Conservation (phyloP, 2,797 vertebrate genomes). For the Bradypus variegatus region DNA sequence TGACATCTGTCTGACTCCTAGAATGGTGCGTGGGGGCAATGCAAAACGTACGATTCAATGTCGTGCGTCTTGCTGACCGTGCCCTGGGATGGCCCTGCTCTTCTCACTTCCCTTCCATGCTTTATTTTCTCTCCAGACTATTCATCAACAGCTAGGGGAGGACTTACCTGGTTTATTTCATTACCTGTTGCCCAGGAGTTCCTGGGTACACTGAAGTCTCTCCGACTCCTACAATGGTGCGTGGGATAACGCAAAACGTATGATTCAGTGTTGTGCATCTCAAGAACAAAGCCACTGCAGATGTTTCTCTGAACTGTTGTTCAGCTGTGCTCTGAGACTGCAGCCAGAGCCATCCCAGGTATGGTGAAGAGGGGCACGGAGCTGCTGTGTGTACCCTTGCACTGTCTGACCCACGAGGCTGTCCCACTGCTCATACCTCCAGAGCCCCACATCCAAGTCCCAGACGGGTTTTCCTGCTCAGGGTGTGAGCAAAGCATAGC, state of each 20-base stretch:
- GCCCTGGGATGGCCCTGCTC: background rate
- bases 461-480: background rate
- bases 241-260: background rate
- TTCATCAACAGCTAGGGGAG: background rate
- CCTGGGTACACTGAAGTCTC: background rate
- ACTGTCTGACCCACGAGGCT: background rate
- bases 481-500: background rate
- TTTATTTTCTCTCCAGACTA: background rate
- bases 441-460: background rate
- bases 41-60: background rate
- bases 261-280: background rate
- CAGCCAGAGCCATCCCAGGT: no score
- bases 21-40: background rate
- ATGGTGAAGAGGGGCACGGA: background rate
- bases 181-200: background rate
- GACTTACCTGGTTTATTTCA: background rate
- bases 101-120: background rate
- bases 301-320: background rate
- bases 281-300: no score
- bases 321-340: background rate
- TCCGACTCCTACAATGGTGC: background rate
- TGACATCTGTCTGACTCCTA: background rate
- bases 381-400: background rate
- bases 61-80: background rate
- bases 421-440: background rate